phyloP scores from a whole-genome alignment of 2,113 vertebrate genomes.

The Aspidoscelis tigris region DNA sequence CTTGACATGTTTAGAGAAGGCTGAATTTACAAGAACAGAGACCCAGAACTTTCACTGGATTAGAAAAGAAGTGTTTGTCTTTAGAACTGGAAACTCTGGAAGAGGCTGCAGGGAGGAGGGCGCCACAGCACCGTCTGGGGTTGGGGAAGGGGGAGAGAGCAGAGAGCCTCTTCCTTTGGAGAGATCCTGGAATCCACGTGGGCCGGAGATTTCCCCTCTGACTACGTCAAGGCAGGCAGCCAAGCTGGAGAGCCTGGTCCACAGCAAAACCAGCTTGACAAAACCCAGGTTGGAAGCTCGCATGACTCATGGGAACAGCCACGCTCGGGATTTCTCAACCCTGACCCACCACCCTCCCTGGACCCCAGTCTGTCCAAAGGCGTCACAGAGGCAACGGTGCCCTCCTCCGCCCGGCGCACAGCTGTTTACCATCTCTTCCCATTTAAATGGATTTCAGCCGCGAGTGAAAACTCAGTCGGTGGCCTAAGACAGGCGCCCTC shows the following conservation, averaged over 20 bases:
- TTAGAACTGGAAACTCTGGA: constrained; percentile 44
- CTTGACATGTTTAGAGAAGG: constrained; percentile 32
- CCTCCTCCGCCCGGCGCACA: background rate
- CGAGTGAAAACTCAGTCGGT: accelerated
- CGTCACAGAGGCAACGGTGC: too few relatives aligned
- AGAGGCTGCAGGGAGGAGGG: constrained; percentile 21
- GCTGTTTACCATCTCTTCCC: too few relatives aligned
- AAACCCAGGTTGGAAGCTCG: constrained; percentile 19
- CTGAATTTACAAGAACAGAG: constrained; percentile 38
- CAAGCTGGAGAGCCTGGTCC: constrained; percentile 38
- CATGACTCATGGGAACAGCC: background rate
- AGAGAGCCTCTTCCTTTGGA: background rate
- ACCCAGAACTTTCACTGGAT: constrained; percentile 44
- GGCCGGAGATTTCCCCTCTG: constrained; percentile 26
- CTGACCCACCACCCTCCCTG: background rate
- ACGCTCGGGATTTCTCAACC: background rate
- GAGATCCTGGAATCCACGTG: constrained; percentile 15
- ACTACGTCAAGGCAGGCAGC: constrained; percentile 31
- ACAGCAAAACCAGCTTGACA: constrained; percentile 34
- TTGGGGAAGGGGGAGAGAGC: background rate
- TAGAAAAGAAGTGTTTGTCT: constrained; percentile 29
- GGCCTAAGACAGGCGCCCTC: too few relatives aligned
- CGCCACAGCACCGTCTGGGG: background rate
- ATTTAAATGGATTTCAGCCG: too few relatives aligned
- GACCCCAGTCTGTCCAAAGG: too few relatives aligned